Percentiles rank a stretch among this genome's conserved stretches.
phyloP scores from a whole-genome alignment of 2,113 vertebrate genomes.

The Podarcis cretensis region DNA sequence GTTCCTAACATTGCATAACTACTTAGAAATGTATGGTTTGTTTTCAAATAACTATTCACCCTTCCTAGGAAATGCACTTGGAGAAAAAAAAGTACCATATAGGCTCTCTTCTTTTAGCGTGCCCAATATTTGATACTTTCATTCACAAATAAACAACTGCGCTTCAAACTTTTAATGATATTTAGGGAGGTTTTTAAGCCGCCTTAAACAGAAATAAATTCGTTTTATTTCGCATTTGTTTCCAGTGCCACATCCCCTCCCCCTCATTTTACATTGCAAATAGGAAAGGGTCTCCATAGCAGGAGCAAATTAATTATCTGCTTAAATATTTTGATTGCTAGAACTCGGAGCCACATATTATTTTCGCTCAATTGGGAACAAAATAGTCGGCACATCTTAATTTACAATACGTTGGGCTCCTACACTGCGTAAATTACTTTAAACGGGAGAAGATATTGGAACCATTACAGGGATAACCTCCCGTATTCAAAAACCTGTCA shows the following conservation, averaged over 20 bases:
- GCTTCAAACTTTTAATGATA: conserved; percentile 53
- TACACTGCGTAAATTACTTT: conserved; percentile 59
- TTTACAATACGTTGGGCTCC: conserved; percentile 44
- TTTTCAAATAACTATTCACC: not conserved
- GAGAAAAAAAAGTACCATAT: not conserved
- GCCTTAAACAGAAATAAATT: conserved; percentile 46
- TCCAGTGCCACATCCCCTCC: not conserved
- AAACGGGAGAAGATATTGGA: conserved; percentile 10
- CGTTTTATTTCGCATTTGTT: conserved; percentile 45
- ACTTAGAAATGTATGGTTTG: too few species aligned
- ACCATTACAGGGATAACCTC: not conserved
- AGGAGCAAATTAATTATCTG: conserved; percentile 52
- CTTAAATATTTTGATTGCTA: conserved; percentile 57
- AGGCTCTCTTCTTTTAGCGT: not conserved
- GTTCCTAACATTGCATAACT: not conserved
- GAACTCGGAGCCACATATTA: not conserved
- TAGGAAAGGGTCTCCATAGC: conserved; percentile 33
- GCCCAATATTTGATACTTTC: not conserved
- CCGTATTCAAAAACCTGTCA: not conserved
- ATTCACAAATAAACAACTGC: not conserved
- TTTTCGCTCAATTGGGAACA: conserved; percentile 59
- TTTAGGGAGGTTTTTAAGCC: conserved; percentile 14
- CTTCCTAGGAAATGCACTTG: not conserved
- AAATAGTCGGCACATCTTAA: conserved; percentile 58
- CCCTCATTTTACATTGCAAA: conserved; percentile 53